A percentile compares a stretch with the other conserved stretches of the same genome.
phyloP scores from a whole-genome alignment of 23 tunicate genomes.

The Styela clava region DNA sequence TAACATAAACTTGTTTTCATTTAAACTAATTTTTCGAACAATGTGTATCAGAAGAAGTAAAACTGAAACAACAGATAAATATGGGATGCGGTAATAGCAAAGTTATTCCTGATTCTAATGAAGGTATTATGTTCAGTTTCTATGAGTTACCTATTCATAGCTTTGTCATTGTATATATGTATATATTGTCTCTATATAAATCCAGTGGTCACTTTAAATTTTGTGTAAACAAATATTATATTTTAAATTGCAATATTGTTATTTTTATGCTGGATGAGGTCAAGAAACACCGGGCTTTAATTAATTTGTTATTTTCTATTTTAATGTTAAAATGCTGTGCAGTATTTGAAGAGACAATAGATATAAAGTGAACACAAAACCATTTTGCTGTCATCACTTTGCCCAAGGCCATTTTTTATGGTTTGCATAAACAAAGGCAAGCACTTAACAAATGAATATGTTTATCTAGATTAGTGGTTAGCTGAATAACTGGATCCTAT shows the following conservation, averaged over 20 bases:
- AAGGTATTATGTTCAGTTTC: no score
- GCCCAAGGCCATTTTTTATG: background rate
- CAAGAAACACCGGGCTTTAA: background rate
- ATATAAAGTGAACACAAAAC: background rate
- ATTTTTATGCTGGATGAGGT: background rate
- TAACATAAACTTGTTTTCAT: no score
- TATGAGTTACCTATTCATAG: no score
- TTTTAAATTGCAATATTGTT: background rate
- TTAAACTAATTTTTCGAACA: no score
- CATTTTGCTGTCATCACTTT: background rate
- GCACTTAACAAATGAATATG: background rate
- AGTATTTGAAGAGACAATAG: no score
- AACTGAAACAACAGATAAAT: background rate
- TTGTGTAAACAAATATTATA: no score
- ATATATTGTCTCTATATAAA: no score
- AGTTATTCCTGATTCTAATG: constrained; percentile 22
- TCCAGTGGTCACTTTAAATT: no score
- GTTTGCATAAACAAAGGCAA: background rate
- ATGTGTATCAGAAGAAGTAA: background rate
- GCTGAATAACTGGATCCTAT: background rate
- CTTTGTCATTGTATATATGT: no score
- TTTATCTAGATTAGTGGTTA: background rate
- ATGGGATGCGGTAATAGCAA: constrained; percentile 59
- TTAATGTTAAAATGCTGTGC: background rate
- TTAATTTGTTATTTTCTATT: no score